These are phyloP conservation scores for Masnerella sp. DNA, from an alignment of 2,888 invertebrate genomes.

Conservation along the genomic window DNA sequence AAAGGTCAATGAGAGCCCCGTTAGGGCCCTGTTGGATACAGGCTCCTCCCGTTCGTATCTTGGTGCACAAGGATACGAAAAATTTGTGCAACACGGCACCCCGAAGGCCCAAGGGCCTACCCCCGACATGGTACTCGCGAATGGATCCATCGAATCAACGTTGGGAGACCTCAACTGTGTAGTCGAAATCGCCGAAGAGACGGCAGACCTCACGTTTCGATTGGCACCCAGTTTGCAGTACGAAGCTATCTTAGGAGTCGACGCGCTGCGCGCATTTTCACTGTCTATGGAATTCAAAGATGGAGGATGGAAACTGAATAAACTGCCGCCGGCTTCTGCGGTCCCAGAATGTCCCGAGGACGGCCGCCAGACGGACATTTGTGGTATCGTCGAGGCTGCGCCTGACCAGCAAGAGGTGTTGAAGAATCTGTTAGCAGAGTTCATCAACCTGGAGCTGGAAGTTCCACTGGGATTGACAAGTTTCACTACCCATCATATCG, in stretches of 20 bases:
- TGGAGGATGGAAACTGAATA: too few species aligned
- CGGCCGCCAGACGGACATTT: neutral
- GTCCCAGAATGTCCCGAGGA: neutral
- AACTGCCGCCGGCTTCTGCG: too few species aligned
- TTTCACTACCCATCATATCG: neutral
- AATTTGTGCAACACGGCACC: too few species aligned
- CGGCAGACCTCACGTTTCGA: neutral
- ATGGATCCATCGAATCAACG: neutral
- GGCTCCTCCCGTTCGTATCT: neutral
- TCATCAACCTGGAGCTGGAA: neutral
- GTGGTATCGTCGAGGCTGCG: neutral
- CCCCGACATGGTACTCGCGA: neutral
- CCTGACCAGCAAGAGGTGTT: neutral
- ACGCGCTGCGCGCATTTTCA: neutral
- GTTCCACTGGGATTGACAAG: neutral
- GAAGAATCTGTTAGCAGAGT: neutral
- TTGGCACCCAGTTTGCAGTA: conserved; percentile 3
- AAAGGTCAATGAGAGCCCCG: neutral
- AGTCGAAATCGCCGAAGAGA: neutral
- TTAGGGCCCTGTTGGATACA: neutral
- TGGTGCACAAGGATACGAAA: neutral
- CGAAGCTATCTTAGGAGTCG: neutral
- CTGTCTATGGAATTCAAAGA: neutral
- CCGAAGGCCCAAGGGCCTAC: neutral
- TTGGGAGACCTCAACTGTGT: neutral